Base-by-base conservation (phyloP, 1,140 invertebrate genomes). In the Trachelipus rathkii region DNA sequence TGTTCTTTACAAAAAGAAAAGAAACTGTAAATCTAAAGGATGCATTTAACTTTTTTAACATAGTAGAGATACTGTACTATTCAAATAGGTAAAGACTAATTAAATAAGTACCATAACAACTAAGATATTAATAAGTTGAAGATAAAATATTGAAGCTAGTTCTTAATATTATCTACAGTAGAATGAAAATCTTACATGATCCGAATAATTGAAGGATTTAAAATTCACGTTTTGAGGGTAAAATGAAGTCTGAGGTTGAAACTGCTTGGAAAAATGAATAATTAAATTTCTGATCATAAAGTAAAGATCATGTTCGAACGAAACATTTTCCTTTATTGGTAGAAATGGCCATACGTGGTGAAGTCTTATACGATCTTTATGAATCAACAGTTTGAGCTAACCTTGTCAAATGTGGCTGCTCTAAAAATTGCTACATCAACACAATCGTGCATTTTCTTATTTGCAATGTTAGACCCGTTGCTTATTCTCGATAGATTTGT, bases 301-400 rank as follows among this genome's bases (percentile, higher is more conserved):
- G 93, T 95, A n/a, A 78, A 96, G 93, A 82, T 94, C 92, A 77
- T 93, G n/a, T 91, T 82, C 89, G 89, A 21, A 85, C 84, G 85
- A 87, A 15, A 81, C 44, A 76, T 82, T 53, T 69, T 79, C 70
- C 79, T 83, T 74, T 43, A n/a, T 81, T 71, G 45, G 74, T 81
- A 82, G 93, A 90, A 82, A 90, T 94, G 73, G 89, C n/a, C 89
- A 73, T 95, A n/a, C 92, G 78, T 94, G 91, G 83, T 96, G 94
- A 73, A 93, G 89, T 71, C 92, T 86, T n/a, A n/a, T 7, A 93
- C 92, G 10, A 94, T n/a, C 90, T 86, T 93, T 93, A 82, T 95
- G 91, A 0, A 96, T n/a, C 89, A 0, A 95, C 93, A 3, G 92
- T 91, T 86, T 96, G 93, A 46, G 93, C 92, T 46, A 95, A 92